Conservation (phyloP, 2,888 invertebrate genomes). For the Andrena fulva region DNA sequence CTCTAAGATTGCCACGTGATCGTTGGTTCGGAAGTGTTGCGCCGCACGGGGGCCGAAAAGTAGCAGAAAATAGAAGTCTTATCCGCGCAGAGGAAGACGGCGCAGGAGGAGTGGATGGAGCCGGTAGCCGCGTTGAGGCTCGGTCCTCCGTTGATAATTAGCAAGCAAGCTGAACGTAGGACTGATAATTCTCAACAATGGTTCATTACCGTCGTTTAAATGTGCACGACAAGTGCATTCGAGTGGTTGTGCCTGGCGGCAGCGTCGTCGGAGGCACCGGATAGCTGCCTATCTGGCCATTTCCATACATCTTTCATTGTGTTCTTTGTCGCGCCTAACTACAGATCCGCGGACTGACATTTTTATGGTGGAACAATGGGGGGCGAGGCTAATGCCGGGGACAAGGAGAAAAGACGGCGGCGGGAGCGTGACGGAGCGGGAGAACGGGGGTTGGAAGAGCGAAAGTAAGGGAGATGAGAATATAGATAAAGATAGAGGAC, state of each 20-base stretch:
- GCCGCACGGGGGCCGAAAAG: neutral
- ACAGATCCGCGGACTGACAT: conserved; percentile 83
- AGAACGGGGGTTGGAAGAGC: conserved; percentile 36
- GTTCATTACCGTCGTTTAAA: conserved; percentile 83
- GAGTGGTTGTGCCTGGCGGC: conserved; percentile 75
- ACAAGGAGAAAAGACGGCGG: conserved; percentile 57
- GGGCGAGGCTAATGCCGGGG: conserved; percentile 64
- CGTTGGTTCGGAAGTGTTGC: neutral
- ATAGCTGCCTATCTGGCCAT: conserved; percentile 79
- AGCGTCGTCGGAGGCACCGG: conserved; percentile 53
- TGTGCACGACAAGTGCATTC: conserved; percentile 83
- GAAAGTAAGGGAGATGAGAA: conserved; percentile 9
- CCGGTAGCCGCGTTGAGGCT: conserved; percentile 43
- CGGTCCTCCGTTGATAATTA: conserved; percentile 71
- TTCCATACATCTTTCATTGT: conserved; percentile 83
- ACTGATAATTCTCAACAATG: conserved; percentile 83
- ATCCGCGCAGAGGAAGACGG: conserved; percentile 31
- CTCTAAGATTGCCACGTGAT: neutral
- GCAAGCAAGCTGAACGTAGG: conserved; percentile 68
- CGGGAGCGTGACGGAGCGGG: conserved; percentile 18
- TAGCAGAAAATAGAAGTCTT: conserved; percentile 2
- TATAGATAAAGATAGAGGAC: conserved; percentile 37
- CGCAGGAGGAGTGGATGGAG: conserved; percentile 9
- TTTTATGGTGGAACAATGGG: conserved; percentile 83
- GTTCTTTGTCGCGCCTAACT: conserved; percentile 80